phyloP scores from a whole-genome alignment of 1,140 invertebrate genomes.

The Nephila pilipes region DNA sequence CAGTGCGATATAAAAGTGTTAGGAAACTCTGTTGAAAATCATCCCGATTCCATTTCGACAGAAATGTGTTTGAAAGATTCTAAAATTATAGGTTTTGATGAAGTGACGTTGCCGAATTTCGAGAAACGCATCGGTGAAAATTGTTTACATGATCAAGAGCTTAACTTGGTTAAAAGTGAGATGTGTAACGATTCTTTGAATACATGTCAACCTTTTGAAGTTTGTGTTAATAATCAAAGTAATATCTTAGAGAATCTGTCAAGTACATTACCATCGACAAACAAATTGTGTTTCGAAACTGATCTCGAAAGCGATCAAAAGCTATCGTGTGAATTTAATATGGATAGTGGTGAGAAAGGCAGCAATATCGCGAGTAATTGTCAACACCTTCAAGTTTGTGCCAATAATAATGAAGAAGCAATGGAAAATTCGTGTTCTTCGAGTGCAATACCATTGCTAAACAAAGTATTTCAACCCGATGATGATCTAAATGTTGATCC shows the following conservation, averaged over 20 bases:
- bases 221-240: no score
- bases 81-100: background rate
- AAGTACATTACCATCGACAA: background rate
- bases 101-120: background rate
- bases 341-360: no score
- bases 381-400: no score
- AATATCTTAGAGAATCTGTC: background rate
- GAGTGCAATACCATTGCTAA: background rate
- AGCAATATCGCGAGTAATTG: no score
- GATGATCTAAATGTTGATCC: background rate
- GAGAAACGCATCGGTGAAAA: background rate
- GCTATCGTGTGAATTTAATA: no score
- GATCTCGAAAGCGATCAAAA: no score
- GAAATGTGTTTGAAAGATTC: background rate
- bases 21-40: background rate
- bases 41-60: background rate
- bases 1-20: background rate
- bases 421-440: background rate
- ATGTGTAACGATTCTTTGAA: background rate
- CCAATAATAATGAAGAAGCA: background rate
- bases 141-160: background rate
- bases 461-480: background rate
- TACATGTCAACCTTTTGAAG: background rate
- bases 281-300: background rate
- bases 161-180: background rate